Evolutionary conservation across 1,140 invertebrate genomes (phyloP), one percentile per base, ranked within the genome.

Genomic region (Drosophila paulistorum): DNA sequence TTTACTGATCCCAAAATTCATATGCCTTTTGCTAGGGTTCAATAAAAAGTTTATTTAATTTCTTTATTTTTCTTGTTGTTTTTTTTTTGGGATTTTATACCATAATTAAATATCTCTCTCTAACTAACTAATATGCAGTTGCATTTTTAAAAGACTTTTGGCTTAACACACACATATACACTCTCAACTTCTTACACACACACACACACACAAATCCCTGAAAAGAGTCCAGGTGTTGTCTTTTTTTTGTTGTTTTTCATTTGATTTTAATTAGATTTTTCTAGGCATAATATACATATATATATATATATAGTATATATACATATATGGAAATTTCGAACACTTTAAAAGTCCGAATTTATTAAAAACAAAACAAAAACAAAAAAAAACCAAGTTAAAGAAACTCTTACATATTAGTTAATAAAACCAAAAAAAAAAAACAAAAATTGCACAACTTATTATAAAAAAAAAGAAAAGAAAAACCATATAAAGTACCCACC

Each of bases 81-180:
- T 23, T 10, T 51, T 48, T 20, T 48, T 48, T 48, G 45, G 66
- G 66, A 69, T 69, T 64, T 72, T 72, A 73, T 70, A 59, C 37
- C 68, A 39, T 61, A 74, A 51, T 58, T 54, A 68, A 66, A 59
- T 62, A 13, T 42, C 39, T 30, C 10, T 39, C 33, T 35, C 33
- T 35, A 0, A 9, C 59, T 42, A 62, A 68, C 42, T 74, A 62
- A 76, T 64, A 77, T 86, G 76, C 83, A 72, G 59, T 87, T 86
- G 83, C 83, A 86, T 87, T 87, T 82, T 71, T 79, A 62, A 54
- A 69, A 59, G 57, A 73, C 68, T 75, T 81, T 85, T 73, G 79
- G 79, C 79, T 64, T 63, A 41, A 64, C 37, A 58, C 54, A 67
- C 58, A 61, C 65, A 68, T 62, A 30, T 30, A 30, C 30, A 30